phyloP scores from a whole-genome alignment of 1,140 invertebrate genomes.

The Tetramorium simillimum region DNA sequence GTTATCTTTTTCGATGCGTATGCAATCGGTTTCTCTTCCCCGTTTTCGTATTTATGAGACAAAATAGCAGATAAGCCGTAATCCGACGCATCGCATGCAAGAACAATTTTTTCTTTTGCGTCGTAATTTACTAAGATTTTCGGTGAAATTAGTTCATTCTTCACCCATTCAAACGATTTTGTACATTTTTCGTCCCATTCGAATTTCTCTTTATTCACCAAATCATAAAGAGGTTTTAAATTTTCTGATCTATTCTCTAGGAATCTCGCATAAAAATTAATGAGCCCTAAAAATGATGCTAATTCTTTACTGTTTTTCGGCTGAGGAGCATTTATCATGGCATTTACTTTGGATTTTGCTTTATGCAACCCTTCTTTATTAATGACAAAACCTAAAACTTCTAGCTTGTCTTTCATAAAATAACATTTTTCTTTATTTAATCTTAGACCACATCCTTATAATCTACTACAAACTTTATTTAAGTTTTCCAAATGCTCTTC shows the following conservation, averaged over 20 bases:
- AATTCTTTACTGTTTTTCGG: too few species aligned
- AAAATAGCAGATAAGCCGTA: slow-evolving; percentile 53
- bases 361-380: too few species aligned
- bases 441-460: background rate
- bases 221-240: too few species aligned
- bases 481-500: background rate
- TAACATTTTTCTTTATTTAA: slow-evolving; percentile 23
- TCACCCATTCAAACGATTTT: slow-evolving; percentile 69
- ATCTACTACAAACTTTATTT: background rate
- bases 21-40: slow-evolving; percentile 81
- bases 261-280: too few species aligned
- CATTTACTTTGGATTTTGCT: too few species aligned
- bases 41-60: slow-evolving; percentile 46
- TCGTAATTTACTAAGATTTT: slow-evolving; percentile 68
- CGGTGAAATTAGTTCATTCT: slow-evolving; percentile 72
- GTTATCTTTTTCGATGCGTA: slow-evolving; percentile 83
- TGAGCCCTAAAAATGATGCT: too few species aligned
- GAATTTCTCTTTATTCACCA: background rate
- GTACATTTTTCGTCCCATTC: slow-evolving; percentile 69
- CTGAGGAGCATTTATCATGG: too few species aligned
- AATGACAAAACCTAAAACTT: too few species aligned
- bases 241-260: too few species aligned
- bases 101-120: slow-evolving; percentile 61
- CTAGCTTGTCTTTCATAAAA: background rate
- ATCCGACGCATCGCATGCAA: slow-evolving; percentile 61